Evolutionary conservation across 1,140 invertebrate genomes (phyloP).

Genomic region (Pseudachorutes palmiensis): DNA sequence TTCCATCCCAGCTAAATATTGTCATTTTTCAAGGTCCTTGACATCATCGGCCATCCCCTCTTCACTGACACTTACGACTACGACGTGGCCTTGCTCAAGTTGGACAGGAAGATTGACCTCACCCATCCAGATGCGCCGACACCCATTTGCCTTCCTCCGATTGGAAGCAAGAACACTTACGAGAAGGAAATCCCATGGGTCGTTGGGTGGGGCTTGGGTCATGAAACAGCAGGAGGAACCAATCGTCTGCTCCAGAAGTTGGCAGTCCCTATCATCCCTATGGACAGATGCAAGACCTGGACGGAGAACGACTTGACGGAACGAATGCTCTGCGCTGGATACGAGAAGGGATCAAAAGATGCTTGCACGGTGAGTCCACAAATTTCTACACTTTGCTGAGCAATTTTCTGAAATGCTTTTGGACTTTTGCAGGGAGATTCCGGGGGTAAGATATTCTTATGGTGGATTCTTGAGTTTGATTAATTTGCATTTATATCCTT

Average conservation of each 20-base stretch:
- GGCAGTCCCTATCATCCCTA: slow-evolving; percentile 11
- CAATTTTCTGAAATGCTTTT: background rate
- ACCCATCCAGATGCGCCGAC: slow-evolving; percentile 5
- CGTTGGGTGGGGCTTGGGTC: slow-evolving; percentile 21
- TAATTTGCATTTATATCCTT: background rate
- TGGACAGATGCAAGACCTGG: background rate
- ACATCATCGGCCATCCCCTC: slow-evolving; percentile 27
- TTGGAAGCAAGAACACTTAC: background rate
- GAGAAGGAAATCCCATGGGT: slow-evolving; percentile 3
- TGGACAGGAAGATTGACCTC: slow-evolving; percentile 16
- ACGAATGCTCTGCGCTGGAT: slow-evolving; percentile 22
- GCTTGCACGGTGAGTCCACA: slow-evolving; percentile 21
- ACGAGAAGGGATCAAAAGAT: slow-evolving; percentile 12
- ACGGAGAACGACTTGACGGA: background rate
- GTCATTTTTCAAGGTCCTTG: no score
- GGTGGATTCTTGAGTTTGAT: background rate
- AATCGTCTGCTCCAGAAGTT: slow-evolving; percentile 23
- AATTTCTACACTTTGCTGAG: background rate
- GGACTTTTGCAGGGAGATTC: slow-evolving; percentile 15
- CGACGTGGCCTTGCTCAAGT: slow-evolving; percentile 15
- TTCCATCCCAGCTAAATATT: no score
- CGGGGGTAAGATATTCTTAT: slow-evolving; percentile 2
- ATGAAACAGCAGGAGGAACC: slow-evolving; percentile 22
- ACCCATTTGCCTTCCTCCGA: slow-evolving; percentile 15
- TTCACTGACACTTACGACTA: slow-evolving; percentile 21